These are phyloP conservation scores for Carollia perspicillata DNA, from an alignment of 2,113 vertebrate species.

Conservation along the genomic window DNA sequence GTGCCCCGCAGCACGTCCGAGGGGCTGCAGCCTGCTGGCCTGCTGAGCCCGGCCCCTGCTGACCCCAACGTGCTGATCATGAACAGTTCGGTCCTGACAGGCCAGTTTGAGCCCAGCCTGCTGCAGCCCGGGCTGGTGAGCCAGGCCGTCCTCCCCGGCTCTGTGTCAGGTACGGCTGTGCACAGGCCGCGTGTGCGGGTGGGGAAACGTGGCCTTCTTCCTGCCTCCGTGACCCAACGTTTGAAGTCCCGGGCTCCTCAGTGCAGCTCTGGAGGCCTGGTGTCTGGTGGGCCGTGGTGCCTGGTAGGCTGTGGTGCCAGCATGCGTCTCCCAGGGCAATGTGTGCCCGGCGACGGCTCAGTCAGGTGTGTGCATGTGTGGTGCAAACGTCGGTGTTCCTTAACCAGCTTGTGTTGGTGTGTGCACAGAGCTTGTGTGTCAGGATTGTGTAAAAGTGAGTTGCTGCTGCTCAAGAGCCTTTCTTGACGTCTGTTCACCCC, in stretches of 20 bases:
- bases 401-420: rapidly evolving
- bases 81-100: conserved; percentile 89
- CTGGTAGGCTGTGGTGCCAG: rapidly evolving
- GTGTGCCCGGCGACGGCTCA: neutral
- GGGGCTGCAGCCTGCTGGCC: conserved; percentile 83
- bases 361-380: neutral
- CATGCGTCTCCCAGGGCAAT: neutral
- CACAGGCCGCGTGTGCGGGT: too few relatives aligned
- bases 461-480: neutral
- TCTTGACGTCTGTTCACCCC: neutral
- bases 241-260: neutral
- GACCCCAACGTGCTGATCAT: conserved; percentile 94
- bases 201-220: neutral
- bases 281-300: too few relatives aligned
- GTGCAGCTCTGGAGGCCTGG: neutral
- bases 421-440: rapidly evolving
- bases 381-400: rapidly evolving
- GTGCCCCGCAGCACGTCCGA: conserved; percentile 78
- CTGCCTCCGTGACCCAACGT: too few relatives aligned
- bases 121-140: conserved; percentile 93
- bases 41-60: conserved; percentile 83
- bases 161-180: conserved; percentile 85
- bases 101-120: conserved; percentile 92
- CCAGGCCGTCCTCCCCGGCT: conserved; percentile 93
- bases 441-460: neutral